Conservation (phyloP, 2,888 invertebrate genomes). For the Eristalis pertinax region DNA sequence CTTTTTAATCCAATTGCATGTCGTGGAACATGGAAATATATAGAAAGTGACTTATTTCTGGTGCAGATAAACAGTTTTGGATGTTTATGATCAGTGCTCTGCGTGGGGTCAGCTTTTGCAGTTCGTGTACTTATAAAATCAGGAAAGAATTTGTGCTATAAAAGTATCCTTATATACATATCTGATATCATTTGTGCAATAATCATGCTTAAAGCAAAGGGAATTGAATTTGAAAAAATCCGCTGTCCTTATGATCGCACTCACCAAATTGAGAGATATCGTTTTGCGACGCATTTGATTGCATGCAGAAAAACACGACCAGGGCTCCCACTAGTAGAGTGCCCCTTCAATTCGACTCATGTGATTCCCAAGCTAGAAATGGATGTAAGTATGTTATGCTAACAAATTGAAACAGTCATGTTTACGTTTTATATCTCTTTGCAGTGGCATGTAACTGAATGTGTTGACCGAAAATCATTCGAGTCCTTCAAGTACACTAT, state of each 20-base stretch:
- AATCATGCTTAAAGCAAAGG: slow-evolving; percentile 51
- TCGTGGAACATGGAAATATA: too few species aligned
- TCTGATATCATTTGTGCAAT: slow-evolving; percentile 6
- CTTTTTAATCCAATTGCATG: too few species aligned
- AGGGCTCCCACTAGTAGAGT: slow-evolving; percentile 77
- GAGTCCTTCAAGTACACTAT: slow-evolving; percentile 72
- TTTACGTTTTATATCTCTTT: neutral
- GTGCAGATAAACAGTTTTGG: too few species aligned
- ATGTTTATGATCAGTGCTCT: too few species aligned
- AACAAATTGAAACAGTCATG: too few species aligned
- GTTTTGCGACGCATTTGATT: slow-evolving; percentile 82
- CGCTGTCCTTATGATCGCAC: slow-evolving; percentile 83
- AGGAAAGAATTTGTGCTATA: too few species aligned
- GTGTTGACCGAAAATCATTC: slow-evolving; percentile 71
- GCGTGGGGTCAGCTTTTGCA: too few species aligned
- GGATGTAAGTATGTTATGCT: slow-evolving; percentile 21
- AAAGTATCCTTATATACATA: neutral
- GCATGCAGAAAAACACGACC: slow-evolving; percentile 82
- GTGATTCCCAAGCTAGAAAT: slow-evolving; percentile 82
- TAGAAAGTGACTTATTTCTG: too few species aligned
- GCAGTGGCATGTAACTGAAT: slow-evolving; percentile 74
- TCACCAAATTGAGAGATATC: slow-evolving; percentile 82
- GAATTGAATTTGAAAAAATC: slow-evolving; percentile 76
- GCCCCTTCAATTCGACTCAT: slow-evolving; percentile 83
- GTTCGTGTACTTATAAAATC: neutral